Evolutionary conservation across 1,140 invertebrate genomes (phyloP).

Genomic region (Orius laevigatus): DNA sequence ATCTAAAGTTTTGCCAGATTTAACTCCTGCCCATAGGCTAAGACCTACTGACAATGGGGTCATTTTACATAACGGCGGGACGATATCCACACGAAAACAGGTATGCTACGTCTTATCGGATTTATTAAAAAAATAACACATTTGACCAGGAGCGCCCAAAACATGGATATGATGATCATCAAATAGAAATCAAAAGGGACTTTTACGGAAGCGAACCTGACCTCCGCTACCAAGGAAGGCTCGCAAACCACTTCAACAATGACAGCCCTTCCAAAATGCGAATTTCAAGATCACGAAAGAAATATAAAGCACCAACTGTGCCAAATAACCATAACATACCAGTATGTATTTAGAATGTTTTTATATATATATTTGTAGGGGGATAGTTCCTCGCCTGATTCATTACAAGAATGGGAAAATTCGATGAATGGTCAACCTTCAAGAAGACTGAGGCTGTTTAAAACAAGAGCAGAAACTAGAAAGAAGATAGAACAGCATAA

Average conservation of each 20-base stretch:
- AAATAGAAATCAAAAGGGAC: conserved; percentile 16
- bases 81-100: conserved; percentile 23
- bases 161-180: conserved; percentile 11
- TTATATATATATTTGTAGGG: conserved; percentile 14
- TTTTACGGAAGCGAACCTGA: conserved; percentile 56
- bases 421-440: conserved; percentile 29
- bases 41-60: conserved; percentile 60
- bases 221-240: conserved; percentile 28
- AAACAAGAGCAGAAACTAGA: conserved; percentile 48
- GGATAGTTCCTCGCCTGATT: conserved; percentile 36
- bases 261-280: conserved; percentile 28
- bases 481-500: conserved; percentile 17
- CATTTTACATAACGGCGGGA: conserved; percentile 59
- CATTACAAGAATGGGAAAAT: conserved; percentile 30
- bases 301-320: conserved; percentile 27
- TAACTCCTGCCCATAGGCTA: conserved; percentile 38
- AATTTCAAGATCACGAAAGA: conserved; percentile 27
- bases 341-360: not conserved
- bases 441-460: conserved; percentile 44
- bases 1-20: conserved; percentile 47
- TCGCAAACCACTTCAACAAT: conserved; percentile 18
- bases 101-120: conserved; percentile 1
- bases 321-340: conserved; percentile 13
- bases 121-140: not conserved
- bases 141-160: conserved; percentile 8